Evolutionary conservation across 2,888 invertebrate genomes (phyloP).

Genomic region (Hedya salicella): DNA sequence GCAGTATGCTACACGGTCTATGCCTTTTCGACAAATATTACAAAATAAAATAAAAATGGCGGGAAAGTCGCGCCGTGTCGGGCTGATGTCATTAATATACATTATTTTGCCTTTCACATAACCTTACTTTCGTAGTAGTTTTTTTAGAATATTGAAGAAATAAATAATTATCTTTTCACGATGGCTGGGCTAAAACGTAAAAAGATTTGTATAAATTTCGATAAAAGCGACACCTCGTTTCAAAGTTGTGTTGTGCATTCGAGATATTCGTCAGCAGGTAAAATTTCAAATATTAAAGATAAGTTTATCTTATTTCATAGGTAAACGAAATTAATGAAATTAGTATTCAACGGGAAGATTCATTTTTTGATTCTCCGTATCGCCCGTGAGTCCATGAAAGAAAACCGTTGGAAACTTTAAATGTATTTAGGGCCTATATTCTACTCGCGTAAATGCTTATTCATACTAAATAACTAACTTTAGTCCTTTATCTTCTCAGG

Average conservation of each 20-base stretch:
- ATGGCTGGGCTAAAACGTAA: constrained; percentile 26
- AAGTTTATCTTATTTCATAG: too few species aligned
- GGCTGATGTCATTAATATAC: neutral
- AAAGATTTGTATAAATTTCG: constrained; percentile 36
- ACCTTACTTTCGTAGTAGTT: neutral
- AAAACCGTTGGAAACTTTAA: too few species aligned
- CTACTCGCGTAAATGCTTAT: too few species aligned
- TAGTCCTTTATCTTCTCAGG: too few species aligned
- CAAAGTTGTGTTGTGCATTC: constrained; percentile 16
- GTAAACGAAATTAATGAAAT: too few species aligned
- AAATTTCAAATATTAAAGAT: neutral
- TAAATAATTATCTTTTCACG: neutral
- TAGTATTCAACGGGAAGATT: too few species aligned
- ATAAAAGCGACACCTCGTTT: constrained; percentile 19
- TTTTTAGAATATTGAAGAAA: neutral
- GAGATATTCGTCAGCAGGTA: constrained; percentile 22
- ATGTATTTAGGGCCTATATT: too few species aligned
- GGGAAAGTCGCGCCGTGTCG: constrained; percentile 7
- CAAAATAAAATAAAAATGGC: constrained; percentile 1
- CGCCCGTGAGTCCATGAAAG: too few species aligned
- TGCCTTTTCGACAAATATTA: neutral
- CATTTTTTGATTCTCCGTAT: too few species aligned
- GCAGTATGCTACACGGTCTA: neutral
- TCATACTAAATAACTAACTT: too few species aligned
- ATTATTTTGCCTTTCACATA: neutral